Conservation (phyloP, 2,888 invertebrate genomes). For the Mylabris sibirica region DNA sequence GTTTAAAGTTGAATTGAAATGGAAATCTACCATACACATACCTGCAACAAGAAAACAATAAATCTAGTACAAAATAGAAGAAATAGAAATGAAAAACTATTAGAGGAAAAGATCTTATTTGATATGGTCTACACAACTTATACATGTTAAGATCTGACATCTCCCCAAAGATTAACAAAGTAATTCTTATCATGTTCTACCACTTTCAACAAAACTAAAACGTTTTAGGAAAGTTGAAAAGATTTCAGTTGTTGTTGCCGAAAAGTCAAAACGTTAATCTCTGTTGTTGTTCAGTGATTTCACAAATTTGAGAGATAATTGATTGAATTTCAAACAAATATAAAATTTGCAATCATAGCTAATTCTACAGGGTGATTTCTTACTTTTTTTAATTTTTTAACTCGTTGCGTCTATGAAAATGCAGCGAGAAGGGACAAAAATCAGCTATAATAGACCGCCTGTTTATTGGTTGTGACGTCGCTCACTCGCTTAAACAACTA, state of each 20-base stretch:
- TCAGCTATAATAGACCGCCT: no score
- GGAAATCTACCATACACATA: neutral
- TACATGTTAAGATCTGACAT: neutral
- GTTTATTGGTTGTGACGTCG: no score
- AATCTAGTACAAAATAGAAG: neutral
- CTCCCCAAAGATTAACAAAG: neutral
- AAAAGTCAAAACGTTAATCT: neutral
- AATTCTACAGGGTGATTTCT: no score
- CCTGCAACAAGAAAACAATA: conserved; percentile 8
- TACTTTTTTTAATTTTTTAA: no score
- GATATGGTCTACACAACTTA: neutral
- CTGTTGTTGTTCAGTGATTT: no score
- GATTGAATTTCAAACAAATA: no score
- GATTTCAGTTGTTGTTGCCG: neutral
- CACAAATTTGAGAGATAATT: no score
- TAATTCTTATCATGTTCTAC: neutral
- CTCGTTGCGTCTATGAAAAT: no score
- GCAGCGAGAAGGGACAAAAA: no score
- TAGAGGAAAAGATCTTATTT: neutral
- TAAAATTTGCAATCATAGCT: no score
- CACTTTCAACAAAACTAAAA: neutral
- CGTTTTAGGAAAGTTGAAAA: neutral
- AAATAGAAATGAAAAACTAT: neutral
- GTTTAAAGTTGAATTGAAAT: conserved; percentile 6
- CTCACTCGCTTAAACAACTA: no score